Evolutionary conservation across 2,888 invertebrate genomes (phyloP).

Genomic region (Troglohyphantes excavatus): DNA sequence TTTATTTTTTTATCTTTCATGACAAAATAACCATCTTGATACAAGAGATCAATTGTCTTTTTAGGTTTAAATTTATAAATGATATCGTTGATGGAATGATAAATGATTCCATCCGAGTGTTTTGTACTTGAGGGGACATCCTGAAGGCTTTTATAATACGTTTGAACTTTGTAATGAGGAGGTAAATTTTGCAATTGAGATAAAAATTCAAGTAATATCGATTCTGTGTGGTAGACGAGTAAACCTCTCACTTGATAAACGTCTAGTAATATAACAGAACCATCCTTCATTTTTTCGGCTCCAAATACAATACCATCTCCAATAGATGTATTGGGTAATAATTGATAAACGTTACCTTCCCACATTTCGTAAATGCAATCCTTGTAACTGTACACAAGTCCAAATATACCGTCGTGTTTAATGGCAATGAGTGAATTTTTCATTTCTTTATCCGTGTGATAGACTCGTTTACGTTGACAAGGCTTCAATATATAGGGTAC

Average conservation of each 20-base stretch:
- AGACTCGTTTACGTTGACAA: constrained; percentile 16
- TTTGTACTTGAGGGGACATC: not conserved
- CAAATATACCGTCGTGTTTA: constrained; percentile 48
- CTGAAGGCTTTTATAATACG: not conserved
- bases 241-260: constrained; percentile 34
- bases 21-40: constrained; percentile 30
- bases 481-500: not conserved
- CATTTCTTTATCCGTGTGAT: not conserved
- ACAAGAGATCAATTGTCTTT: constrained; percentile 21
- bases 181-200: constrained; percentile 9
- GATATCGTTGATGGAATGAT: not conserved
- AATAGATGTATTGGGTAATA: not conserved
- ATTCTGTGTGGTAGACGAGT: not conserved
- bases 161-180: constrained; percentile 14
- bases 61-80: constrained; percentile 18
- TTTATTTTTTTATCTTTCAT: constrained; percentile 12
- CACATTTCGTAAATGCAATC: constrained; percentile 41
- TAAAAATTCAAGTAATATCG: constrained; percentile 9
- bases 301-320: constrained; percentile 42
- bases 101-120: constrained; percentile 14
- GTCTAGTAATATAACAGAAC: constrained; percentile 1
- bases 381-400: constrained; percentile 29
- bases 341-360: constrained; percentile 19
- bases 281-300: constrained; percentile 33
- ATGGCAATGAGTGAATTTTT: constrained; percentile 19